These are phyloP conservation scores for Brienomyrus brachyistius DNA, from an alignment of 2,113 vertebrate genomes.

Conservation along the genomic window DNA sequence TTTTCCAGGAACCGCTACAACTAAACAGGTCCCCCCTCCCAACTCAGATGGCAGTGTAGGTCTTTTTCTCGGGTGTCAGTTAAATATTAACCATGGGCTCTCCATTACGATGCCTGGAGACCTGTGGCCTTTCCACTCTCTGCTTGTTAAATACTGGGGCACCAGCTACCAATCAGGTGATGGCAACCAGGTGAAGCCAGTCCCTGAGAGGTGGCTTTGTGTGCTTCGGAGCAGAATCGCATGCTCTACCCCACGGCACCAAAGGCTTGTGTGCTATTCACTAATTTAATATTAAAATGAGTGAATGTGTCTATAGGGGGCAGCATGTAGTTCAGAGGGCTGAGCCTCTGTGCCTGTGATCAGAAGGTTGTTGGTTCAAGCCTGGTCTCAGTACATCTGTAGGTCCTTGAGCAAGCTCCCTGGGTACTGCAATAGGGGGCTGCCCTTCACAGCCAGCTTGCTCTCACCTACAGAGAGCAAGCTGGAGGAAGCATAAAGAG, in stretches of 20 bases:
- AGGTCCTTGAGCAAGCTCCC: too few species aligned
- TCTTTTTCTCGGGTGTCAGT: conserved; percentile 13
- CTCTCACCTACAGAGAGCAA: too few species aligned
- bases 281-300: not conserved
- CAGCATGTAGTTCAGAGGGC: not conserved
- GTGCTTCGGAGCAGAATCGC: not conserved
- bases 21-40: not conserved
- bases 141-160: conserved; percentile 17
- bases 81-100: conserved; percentile 16
- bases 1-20: not conserved
- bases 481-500: too few species aligned
- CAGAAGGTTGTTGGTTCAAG: too few species aligned
- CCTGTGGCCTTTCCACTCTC: conserved; percentile 13
- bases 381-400: too few species aligned
- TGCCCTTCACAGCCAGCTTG: too few species aligned
- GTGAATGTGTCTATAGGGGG: not conserved
- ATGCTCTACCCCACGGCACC: not conserved
- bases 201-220: not conserved
- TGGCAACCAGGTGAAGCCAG: not conserved
- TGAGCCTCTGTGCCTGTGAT: too few species aligned
- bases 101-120: not conserved
- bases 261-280: not conserved
- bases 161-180: not conserved
- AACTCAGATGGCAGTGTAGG: not conserved
- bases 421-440: too few species aligned